phyloP scores from a whole-genome alignment of 1,140 invertebrate species.

The Pogonus chalceus region DNA sequence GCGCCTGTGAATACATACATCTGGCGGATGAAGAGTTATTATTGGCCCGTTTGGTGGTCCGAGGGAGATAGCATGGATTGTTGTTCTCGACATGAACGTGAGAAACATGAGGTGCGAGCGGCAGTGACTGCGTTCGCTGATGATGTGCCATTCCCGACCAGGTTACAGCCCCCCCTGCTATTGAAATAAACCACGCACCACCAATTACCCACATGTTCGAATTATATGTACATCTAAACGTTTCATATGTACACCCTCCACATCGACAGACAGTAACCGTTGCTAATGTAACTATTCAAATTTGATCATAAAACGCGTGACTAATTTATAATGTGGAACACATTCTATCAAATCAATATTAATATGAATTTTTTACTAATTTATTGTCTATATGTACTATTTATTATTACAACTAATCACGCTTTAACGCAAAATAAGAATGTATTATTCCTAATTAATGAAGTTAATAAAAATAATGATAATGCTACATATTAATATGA shows the following conservation, averaged over 20 bases:
- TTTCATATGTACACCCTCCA: not conserved
- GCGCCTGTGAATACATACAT: slow-evolving; percentile 27
- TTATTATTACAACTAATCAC: too few species aligned
- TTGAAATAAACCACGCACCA: slow-evolving; percentile 12
- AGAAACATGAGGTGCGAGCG: slow-evolving; percentile 33
- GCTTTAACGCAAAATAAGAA: too few species aligned
- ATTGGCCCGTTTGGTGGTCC: slow-evolving; percentile 22
- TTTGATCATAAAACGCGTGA: too few species aligned
- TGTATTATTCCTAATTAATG: too few species aligned
- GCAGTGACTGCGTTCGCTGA: slow-evolving; percentile 55
- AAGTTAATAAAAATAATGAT: too few species aligned
- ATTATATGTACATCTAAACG: not conserved
- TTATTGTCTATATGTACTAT: too few species aligned
- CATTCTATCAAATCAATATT: too few species aligned
- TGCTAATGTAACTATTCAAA: too few species aligned
- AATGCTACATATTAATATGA: too few species aligned
- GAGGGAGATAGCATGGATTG: slow-evolving; percentile 19
- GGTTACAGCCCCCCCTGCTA: slow-evolving; percentile 22
- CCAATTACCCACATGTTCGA: not conserved
- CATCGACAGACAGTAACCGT: not conserved
- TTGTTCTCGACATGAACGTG: slow-evolving; percentile 13
- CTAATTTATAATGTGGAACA: too few species aligned
- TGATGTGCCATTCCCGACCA: slow-evolving; percentile 35
- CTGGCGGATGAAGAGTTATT: slow-evolving; percentile 20
- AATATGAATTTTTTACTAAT: too few species aligned